Conservation (phyloP, 2,888 invertebrate genomes). For the Trimorus sp. region DNA sequence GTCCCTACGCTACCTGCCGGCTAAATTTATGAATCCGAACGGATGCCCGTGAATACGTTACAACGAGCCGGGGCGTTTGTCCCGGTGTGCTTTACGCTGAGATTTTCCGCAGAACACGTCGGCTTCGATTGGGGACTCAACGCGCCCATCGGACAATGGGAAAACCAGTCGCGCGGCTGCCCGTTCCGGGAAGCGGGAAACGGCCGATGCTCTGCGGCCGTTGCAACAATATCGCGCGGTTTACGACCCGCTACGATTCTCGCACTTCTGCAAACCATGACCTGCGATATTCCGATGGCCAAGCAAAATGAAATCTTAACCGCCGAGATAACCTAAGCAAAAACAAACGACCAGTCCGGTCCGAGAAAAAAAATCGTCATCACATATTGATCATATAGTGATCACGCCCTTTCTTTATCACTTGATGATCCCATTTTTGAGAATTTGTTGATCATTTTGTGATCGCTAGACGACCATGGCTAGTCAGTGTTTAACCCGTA, state of each 20-base stretch:
- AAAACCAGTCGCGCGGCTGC: slow-evolving; percentile 54
- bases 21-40: slow-evolving; percentile 56
- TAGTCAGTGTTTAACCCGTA: too few species aligned
- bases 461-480: too few species aligned
- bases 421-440: too few species aligned
- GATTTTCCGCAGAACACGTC: slow-evolving; percentile 48
- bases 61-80: slow-evolving; percentile 34
- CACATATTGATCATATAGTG: too few species aligned
- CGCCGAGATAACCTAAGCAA: slow-evolving; percentile 43
- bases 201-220: too few species aligned
- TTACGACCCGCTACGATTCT: slow-evolving; percentile 69
- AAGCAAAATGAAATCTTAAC: slow-evolving; percentile 38
- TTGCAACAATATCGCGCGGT: slow-evolving; percentile 75
- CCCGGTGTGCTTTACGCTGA: slow-evolving; percentile 26
- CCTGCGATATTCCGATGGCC: slow-evolving; percentile 69
- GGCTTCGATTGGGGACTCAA: slow-evolving; percentile 30
- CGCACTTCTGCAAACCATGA: slow-evolving; percentile 72
- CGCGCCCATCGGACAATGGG: slow-evolving; percentile 57
- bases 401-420: too few species aligned
- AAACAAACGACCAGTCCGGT: too few species aligned
- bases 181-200: slow-evolving; percentile 63
- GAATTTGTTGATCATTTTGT: too few species aligned
- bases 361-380: too few species aligned
- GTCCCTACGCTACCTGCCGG: slow-evolving; percentile 57
- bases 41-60: slow-evolving; percentile 33